A percentile compares a stretch with the other conserved stretches of the same genome.
phyloP scores from a whole-genome alignment of 2,888 invertebrate species.

The Calameuta filiformis region DNA sequence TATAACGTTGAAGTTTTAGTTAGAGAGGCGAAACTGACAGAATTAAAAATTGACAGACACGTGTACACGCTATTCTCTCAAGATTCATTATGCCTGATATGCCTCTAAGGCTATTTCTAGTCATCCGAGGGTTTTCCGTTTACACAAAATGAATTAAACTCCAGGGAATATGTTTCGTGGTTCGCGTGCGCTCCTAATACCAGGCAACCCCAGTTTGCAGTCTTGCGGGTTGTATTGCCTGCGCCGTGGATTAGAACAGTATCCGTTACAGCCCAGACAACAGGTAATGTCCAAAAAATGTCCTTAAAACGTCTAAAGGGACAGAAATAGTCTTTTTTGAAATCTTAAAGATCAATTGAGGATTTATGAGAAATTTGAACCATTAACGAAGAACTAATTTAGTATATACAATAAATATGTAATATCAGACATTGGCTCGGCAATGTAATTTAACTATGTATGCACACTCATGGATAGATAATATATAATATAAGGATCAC shows the following conservation, averaged over 20 bases:
- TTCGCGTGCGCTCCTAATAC: slow-evolving; percentile 7
- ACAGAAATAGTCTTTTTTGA: not conserved
- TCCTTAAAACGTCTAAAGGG: not conserved
- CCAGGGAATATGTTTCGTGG: not conserved
- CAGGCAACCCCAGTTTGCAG: slow-evolving; percentile 1
- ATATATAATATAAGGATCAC: not conserved
- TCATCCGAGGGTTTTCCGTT: not conserved
- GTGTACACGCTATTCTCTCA: not conserved
- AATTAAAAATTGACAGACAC: not conserved
- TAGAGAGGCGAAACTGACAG: not conserved
- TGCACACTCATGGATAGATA: not conserved
- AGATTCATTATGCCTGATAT: not conserved
- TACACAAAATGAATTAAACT: not conserved
- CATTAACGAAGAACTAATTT: not conserved
- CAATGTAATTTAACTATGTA: not conserved
- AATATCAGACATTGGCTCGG: not conserved
- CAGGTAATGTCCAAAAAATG: no score
- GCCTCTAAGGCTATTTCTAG: not conserved
- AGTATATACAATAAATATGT: not conserved
- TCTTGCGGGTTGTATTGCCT: slow-evolving; percentile 2
- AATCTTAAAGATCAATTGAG: not conserved
- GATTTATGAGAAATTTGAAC: not conserved
- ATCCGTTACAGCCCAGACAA: no score
- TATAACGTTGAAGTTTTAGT: not conserved
- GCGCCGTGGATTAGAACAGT: not conserved